Percentiles rank a stretch among this genome's conserved stretches.
phyloP scores from a whole-genome alignment of 1,140 invertebrate species.

The Lepidurus arcticus region DNA sequence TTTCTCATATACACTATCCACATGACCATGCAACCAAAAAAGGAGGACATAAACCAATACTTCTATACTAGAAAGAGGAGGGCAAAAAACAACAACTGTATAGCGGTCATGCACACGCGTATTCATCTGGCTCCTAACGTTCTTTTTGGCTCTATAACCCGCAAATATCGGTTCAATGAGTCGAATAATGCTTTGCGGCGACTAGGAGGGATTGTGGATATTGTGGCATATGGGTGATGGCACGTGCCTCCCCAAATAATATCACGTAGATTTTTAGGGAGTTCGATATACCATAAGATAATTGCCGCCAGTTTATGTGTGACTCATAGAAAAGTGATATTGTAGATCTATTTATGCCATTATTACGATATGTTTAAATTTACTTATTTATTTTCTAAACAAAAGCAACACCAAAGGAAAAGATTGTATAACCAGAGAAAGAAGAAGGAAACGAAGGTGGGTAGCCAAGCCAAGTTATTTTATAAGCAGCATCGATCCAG shows the following conservation, averaged over 20 bases:
- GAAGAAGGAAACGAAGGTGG: background rate
- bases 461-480: background rate
- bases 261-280: background rate
- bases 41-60: slow-evolving; percentile 7
- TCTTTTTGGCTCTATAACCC: background rate
- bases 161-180: background rate
- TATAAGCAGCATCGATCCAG: background rate
- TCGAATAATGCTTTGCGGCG: slow-evolving; percentile 9
- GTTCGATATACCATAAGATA: background rate
- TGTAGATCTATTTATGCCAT: too few species aligned
- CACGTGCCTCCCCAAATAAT: background rate
- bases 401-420: background rate
- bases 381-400: background rate
- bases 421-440: background rate
- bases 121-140: background rate
- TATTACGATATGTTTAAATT: too few species aligned
- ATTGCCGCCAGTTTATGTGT: background rate
- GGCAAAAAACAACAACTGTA: background rate
- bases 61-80: background rate
- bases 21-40: background rate
- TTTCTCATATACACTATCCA: background rate
- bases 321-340: background rate
- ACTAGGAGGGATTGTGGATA: background rate
- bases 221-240: background rate
- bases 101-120: background rate